Evolutionary conservation across 2,797 vertebrate species (phyloP), one percentile per base, ranked within the genome.

Genomic region (Mallotus villosus): DNA sequence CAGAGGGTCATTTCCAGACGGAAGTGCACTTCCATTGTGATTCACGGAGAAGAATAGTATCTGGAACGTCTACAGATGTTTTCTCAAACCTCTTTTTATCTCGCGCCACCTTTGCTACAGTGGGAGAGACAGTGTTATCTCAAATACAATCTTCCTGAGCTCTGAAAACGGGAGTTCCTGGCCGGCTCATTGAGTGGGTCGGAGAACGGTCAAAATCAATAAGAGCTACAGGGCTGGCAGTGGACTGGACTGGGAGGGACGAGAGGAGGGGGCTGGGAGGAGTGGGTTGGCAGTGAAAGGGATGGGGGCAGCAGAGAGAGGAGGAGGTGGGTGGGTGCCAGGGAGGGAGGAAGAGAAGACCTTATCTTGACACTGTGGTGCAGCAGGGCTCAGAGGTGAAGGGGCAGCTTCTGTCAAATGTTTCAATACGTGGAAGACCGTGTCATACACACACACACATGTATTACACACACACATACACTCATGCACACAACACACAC

Each of bases 71-170:
- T 84, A 70, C 80, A 62, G 85, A 73, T 87, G 68, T 87, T 88
- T 85, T 75, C 85, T 80, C 71, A 53, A 73, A 77, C 78, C 74
- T 73, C 75, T 82, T 80, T 85, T 82, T 82, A 84, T 84, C 81
- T 63, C 5, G 8, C 21, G 12, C 76, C 62, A 61, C 81, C 57
- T 72, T 25, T 8, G 46, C 25, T 72, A 76, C 72, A 78, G 64
- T 76, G 51, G 25, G 81, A 25, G 85, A 78, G 85, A 75, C 78
- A 32, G 81, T 80, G 76, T 86, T 88, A 90, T 91, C 88, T 88
- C 76, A 87, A 91, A 89, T 84, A 74, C 82, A 88, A 89, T 91
- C 87, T 87, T 76, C 87, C 74, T 83, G 68, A 82, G 85, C 78
- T 85, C 81, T 81, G 84, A 86, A 87, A 78, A 75, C 76, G 80